Evolutionary conservation across 2,888 invertebrate species (phyloP).

Genomic region (Apamea sordens): DNA sequence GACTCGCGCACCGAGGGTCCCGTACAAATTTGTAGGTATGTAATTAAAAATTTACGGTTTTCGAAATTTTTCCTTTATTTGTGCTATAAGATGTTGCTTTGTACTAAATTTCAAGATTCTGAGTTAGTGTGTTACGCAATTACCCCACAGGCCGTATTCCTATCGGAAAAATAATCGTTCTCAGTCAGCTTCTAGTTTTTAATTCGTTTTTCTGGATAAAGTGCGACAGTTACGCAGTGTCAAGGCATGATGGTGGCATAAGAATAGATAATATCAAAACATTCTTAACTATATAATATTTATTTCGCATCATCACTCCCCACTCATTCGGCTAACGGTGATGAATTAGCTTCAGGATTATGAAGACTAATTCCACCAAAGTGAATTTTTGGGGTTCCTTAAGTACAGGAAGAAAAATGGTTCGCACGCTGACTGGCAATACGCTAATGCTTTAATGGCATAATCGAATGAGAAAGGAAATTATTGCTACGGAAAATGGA

Average conservation of each 20-base stretch:
- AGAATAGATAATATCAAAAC: background rate
- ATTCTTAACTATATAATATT: slow-evolving; percentile 47
- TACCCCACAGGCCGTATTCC: too few species aligned
- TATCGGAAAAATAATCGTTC: too few species aligned
- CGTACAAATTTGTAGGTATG: too few species aligned
- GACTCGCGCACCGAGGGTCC: too few species aligned
- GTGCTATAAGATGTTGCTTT: too few species aligned
- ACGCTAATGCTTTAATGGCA: slow-evolving; percentile 77
- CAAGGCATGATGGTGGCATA: background rate
- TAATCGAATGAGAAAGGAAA: slow-evolving; percentile 85
- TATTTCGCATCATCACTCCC: slow-evolving; percentile 80
- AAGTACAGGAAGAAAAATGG: slow-evolving; percentile 85
- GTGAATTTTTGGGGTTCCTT: slow-evolving; percentile 83
- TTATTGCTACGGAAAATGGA: slow-evolving; percentile 78
- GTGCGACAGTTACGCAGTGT: background rate
- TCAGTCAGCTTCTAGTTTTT: too few species aligned
- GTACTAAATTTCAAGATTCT: too few species aligned
- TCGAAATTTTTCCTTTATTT: too few species aligned
- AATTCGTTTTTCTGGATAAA: background rate
- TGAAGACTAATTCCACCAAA: slow-evolving; percentile 80
- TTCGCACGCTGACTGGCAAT: slow-evolving; percentile 82
- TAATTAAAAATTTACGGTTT: too few species aligned
- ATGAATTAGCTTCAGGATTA: slow-evolving; percentile 85
- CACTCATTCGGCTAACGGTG: slow-evolving; percentile 70
- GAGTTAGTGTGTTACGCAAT: too few species aligned